phyloP scores from a whole-genome alignment of 2,113 vertebrate species.

The Neomonachus schauinslandi region DNA sequence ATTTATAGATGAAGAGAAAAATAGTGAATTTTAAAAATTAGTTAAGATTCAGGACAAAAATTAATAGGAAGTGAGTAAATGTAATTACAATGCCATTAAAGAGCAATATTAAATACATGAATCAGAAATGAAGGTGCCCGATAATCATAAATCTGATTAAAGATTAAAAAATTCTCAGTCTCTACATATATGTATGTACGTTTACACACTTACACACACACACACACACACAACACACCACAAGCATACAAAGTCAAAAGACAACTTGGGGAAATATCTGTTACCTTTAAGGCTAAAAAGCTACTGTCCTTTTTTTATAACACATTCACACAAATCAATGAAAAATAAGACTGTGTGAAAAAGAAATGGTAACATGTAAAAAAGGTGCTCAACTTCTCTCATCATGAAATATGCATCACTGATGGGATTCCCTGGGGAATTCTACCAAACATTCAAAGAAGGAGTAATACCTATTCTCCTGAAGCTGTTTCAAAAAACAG shows the following conservation, averaged over 20 bases:
- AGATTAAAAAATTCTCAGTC: background rate
- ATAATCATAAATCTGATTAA: background rate
- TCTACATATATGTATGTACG: background rate
- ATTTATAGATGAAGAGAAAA: slow-evolving; percentile 8
- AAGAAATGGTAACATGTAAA: background rate
- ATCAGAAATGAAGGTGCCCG: background rate
- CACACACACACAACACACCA: background rate
- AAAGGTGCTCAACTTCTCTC: background rate
- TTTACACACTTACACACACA: background rate
- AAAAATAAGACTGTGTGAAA: background rate
- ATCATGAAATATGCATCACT: background rate
- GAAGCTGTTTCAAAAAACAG: too few relatives aligned
- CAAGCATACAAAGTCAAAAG: background rate
- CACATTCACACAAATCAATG: background rate
- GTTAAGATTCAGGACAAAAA: background rate
- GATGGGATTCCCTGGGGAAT: too few relatives aligned
- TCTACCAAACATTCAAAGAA: too few relatives aligned
- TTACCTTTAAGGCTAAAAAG: background rate
- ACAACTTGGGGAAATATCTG: background rate
- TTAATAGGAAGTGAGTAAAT: background rate
- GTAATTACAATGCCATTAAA: slow-evolving; percentile 1
- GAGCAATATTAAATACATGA: background rate
- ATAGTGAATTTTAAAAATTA: background rate
- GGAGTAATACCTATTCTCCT: too few relatives aligned
- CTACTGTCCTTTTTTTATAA: background rate